Conservation (phyloP, 2,888 invertebrate species). For the Eilema griseolum region DNA sequence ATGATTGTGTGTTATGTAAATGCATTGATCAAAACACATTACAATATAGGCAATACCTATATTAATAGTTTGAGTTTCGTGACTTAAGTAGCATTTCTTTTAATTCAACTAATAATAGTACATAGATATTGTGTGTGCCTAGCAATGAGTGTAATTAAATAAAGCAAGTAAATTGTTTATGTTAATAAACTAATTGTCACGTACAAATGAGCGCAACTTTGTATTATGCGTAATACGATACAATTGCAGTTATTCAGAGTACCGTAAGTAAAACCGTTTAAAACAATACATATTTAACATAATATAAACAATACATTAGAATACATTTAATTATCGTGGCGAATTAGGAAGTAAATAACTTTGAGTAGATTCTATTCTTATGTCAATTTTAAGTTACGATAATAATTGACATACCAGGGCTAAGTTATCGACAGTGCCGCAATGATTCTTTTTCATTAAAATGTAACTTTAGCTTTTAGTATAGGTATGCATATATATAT, state of each 20-base stretch:
- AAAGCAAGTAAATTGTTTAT: constrained; percentile 1
- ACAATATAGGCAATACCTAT: too few relatives aligned
- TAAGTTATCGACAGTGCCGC: neutral
- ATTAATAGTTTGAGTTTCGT: neutral
- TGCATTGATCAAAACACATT: neutral
- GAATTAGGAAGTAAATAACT: neutral
- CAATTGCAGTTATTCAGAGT: constrained; percentile 3
- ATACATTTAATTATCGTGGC: neutral
- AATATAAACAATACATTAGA: constrained; percentile 8
- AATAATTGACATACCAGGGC: neutral
- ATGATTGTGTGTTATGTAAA: neutral
- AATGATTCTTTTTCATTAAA: neutral
- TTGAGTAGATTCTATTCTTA: neutral
- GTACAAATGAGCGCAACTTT: constrained; percentile 18
- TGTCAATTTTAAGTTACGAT: neutral
- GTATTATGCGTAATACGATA: constrained; percentile 5
- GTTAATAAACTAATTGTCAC: constrained; percentile 1
- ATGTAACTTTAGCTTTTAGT: neutral
- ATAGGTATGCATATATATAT: neutral
- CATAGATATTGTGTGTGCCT: neutral
- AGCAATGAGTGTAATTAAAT: neutral
- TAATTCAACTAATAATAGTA: neutral
- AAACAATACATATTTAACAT: constrained; percentile 12
- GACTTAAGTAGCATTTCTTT: neutral
- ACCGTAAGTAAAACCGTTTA: neutral